A percentile compares a stretch with the other conserved stretches of the same genome.
Evolutionary conservation across 30 jellyfish, hydroid and myxozoan species (phyloP).

Genomic region (Calvadosia cruxmelitensis): DNA sequence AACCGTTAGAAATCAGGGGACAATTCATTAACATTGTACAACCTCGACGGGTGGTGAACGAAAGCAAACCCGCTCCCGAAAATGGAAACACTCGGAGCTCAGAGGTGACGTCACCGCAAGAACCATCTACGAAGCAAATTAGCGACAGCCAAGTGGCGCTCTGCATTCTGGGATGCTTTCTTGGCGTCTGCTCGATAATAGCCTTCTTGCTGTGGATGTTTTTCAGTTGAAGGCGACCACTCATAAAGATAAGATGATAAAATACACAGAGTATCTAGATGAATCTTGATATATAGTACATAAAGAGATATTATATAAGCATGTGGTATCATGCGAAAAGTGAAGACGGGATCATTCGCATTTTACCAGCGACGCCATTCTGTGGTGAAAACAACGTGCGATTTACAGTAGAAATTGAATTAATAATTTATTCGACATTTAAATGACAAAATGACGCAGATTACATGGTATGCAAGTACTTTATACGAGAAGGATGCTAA

Average conservation of each 20-base stretch:
- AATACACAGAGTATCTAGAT: no score
- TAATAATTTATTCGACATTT: no score
- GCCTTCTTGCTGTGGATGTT: conserved; percentile 47
- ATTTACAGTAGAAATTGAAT: no score
- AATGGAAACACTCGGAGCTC: conserved; percentile 1
- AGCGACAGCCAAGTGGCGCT: conserved; percentile 85
- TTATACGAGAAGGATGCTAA: no score
- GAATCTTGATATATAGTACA: not conserved
- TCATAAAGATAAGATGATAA: no score
- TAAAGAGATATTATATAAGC: no score
- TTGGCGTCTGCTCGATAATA: conserved; percentile 47
- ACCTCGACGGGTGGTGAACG: conserved; percentile 43
- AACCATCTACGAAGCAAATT: conserved; percentile 6
- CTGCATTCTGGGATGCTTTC: conserved; percentile 45
- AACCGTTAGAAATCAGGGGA: conserved; percentile 49
- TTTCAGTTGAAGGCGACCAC: conserved; percentile 10
- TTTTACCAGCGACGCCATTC: no score
- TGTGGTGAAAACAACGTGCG: no score
- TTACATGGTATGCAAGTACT: no score
- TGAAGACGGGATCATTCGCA: no score
- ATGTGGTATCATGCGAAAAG: no score
- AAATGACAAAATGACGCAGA: no score
- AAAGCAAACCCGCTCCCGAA: conserved; percentile 27
- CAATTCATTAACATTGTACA: conserved; percentile 29
- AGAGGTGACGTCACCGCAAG: conserved; percentile 13